Evolutionary conservation across 2,113 vertebrate genomes (phyloP).

Genomic region (Vombatus ursinus): DNA sequence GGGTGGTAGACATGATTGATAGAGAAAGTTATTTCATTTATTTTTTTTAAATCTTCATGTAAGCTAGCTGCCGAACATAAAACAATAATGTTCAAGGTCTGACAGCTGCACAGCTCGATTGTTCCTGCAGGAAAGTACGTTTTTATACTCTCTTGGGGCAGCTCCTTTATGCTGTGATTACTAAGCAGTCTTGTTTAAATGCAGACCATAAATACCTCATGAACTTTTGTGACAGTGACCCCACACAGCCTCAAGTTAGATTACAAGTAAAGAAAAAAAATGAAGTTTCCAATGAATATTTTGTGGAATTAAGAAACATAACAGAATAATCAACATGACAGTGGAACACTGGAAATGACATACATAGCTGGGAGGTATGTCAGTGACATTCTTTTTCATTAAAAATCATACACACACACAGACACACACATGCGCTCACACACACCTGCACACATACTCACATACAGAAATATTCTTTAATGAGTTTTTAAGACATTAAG

Average conservation of each 20-base stretch:
- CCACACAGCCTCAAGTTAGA: neutral
- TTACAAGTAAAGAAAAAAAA: neutral
- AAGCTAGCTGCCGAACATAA: neutral
- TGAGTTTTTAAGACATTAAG: neutral
- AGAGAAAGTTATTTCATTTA: neutral
- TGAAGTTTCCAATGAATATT: neutral
- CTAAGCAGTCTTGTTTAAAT: neutral
- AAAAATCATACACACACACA: neutral
- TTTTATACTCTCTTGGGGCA: neutral
- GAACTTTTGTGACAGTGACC: neutral
- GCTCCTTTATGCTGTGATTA: neutral
- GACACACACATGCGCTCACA: neutral
- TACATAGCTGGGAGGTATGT: neutral
- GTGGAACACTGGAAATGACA: neutral
- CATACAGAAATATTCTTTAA: neutral
- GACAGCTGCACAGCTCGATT: neutral
- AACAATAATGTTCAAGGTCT: neutral
- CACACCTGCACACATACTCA: neutral
- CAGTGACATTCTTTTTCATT: neutral
- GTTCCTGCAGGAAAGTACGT: neutral
- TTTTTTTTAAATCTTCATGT: constrained; percentile 15
- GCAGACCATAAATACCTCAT: neutral
- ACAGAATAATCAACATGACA: neutral
- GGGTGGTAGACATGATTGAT: neutral
- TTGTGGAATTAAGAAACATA: neutral